Evolutionary conservation across 2,797 vertebrate species (phyloP).

Genomic region (Molossus alvarezi): DNA sequence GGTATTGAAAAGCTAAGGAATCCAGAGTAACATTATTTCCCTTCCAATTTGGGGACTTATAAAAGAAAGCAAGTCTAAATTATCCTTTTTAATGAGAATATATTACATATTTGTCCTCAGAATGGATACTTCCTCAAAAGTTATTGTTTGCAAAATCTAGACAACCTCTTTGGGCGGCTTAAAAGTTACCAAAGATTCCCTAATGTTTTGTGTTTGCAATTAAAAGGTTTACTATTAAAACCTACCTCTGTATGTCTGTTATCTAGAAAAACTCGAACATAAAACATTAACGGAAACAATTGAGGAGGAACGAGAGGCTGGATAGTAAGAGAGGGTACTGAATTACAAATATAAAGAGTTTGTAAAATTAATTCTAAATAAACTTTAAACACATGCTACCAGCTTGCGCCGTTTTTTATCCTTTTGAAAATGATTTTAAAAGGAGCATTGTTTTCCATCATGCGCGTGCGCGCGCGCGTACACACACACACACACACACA

Average conservation of each 20-base stretch:
- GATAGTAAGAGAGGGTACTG: not conserved
- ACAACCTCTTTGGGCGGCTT: slow-evolving; percentile 24
- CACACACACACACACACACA: fast-evolving
- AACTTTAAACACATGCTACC: slow-evolving; percentile 9
- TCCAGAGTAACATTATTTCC: not conserved
- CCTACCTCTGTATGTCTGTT: not conserved
- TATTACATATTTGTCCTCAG: not conserved
- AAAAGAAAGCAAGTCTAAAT: slow-evolving; percentile 12
- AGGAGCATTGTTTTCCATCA: not conserved
- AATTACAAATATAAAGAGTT: not conserved
- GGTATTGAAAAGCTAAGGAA: slow-evolving; percentile 57
- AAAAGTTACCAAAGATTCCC: not conserved
- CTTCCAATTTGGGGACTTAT: slow-evolving; percentile 6
- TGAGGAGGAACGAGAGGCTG: not conserved
- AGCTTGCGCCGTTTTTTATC: not conserved
- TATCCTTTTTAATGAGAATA: not conserved
- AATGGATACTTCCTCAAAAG: not conserved
- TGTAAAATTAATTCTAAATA: not conserved
- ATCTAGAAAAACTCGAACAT: slow-evolving; percentile 23
- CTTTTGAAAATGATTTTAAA: not conserved
- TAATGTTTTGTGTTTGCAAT: not conserved
- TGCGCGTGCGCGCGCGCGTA: not conserved
- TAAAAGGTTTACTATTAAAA: not conserved
- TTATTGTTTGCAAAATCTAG: not conserved
- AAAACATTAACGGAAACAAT: not conserved